These are phyloP conservation scores for Synergus itoensis DNA, from an alignment of 2,888 invertebrate genomes.

Conservation along the genomic window DNA sequence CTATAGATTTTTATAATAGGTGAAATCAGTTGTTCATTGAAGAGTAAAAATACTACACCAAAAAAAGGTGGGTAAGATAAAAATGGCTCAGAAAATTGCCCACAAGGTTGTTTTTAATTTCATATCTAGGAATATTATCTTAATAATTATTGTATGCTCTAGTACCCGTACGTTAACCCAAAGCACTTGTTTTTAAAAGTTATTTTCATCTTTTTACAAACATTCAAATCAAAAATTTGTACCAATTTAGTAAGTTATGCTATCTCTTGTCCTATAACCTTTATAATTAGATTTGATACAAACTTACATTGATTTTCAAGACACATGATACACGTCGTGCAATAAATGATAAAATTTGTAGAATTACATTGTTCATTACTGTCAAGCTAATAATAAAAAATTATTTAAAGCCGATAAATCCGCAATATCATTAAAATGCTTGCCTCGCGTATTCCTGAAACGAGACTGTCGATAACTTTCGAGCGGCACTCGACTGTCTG, in stretches of 20 bases:
- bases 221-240: not conserved
- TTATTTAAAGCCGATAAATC: not conserved
- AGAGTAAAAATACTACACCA: not conserved
- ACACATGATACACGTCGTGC: not conserved
- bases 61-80: not conserved
- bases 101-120: not conserved
- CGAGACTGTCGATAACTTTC: conserved; percentile 13
- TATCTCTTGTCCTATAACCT: not conserved
- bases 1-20: not conserved
- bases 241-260: too few species aligned
- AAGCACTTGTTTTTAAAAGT: not conserved
- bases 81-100: not conserved
- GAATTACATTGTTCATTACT: not conserved
- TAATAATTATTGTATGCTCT: not conserved
- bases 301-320: not conserved
- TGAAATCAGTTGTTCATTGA: not conserved
- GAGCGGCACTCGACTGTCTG: not conserved
- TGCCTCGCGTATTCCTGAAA: not conserved
- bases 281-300: not conserved
- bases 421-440: not conserved
- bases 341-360: not conserved
- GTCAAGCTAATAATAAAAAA: not conserved
- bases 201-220: not conserved
- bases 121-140: not conserved
- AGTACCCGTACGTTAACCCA: not conserved